These are phyloP conservation scores for Charanyca ferruginea DNA, from an alignment of 2,888 invertebrate genomes.

Conservation along the genomic window DNA sequence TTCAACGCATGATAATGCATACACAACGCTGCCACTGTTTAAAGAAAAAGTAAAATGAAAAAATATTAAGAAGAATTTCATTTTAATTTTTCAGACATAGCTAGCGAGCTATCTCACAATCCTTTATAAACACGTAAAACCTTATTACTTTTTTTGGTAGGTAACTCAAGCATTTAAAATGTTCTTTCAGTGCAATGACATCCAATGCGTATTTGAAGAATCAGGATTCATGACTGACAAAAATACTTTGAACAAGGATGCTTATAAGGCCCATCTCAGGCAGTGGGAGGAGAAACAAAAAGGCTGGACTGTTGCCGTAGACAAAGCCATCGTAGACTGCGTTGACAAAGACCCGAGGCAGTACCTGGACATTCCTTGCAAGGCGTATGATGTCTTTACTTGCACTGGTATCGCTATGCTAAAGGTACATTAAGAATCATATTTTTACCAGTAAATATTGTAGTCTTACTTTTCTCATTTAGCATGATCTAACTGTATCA, in stretches of 20 bases:
- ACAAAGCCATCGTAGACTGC: constrained; percentile 83
- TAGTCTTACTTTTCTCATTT: too few relatives aligned
- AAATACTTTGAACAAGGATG: constrained; percentile 81
- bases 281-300: constrained; percentile 79
- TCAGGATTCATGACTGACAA: constrained; percentile 83
- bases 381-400: constrained; percentile 85
- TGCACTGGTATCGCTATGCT: constrained; percentile 87
- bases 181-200: constrained; percentile 81
- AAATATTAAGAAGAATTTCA: too few relatives aligned
- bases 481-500: too few relatives aligned
- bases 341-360: constrained; percentile 83
- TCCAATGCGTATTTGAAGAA: constrained; percentile 85
- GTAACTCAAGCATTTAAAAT: background rate
- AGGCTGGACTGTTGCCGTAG: constrained; percentile 80
- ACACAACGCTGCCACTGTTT: too few relatives aligned
- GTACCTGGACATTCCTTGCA: constrained; percentile 81
- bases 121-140: too few relatives aligned
- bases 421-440: constrained; percentile 73
- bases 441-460: too few relatives aligned
- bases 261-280: constrained; percentile 77
- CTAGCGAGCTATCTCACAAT: too few relatives aligned
- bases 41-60: too few relatives aligned
- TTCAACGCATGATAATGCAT: too few relatives aligned
- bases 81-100: too few relatives aligned
- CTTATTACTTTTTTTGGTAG: background rate